Conservation (phyloP, 2,113 vertebrate genomes). For the Datnioides undecimradiatus region DNA sequence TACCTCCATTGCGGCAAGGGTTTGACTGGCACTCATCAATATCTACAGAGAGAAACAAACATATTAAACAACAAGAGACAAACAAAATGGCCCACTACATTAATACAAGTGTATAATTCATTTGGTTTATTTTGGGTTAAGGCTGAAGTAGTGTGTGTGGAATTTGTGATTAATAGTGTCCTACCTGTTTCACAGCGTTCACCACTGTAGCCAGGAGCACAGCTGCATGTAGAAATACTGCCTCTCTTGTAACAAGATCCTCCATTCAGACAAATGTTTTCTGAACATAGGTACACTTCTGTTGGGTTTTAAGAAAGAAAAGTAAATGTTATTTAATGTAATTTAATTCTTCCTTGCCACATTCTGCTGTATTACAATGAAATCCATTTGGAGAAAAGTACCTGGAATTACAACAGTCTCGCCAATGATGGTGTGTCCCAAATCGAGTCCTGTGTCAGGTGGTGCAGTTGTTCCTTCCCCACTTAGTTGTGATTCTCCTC, state of each 20-base stretch:
- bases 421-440: conserved; percentile 70
- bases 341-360: not conserved
- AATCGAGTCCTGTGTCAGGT: conserved; percentile 41
- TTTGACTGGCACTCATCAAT: conserved; percentile 96
- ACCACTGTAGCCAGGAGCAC: conserved; percentile 92
- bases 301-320: conserved; percentile 42
- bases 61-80: not conserved
- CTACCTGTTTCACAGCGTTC: conserved; percentile 93
- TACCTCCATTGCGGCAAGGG: conserved; percentile 95
- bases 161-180: not conserved
- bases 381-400: conserved; percentile 44
- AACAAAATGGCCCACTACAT: not conserved
- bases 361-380: conserved; percentile 4
- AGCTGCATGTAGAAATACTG: conserved; percentile 88
- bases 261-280: conserved; percentile 90
- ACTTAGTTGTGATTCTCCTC: conserved; percentile 22
- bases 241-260: conserved; percentile 90
- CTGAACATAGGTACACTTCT: conserved; percentile 89
- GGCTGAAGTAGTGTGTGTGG: not conserved
- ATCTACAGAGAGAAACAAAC: conserved; percentile 82
- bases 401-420: conserved; percentile 81
- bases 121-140: not conserved
- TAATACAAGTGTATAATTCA: not conserved
- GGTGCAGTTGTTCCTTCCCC: conserved; percentile 32
- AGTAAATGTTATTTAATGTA: not conserved